Percentiles rank a stretch among this genome's conserved stretches.
Evolutionary conservation across 2,113 vertebrate species (phyloP).

Genomic region (Galbula dea): DNA sequence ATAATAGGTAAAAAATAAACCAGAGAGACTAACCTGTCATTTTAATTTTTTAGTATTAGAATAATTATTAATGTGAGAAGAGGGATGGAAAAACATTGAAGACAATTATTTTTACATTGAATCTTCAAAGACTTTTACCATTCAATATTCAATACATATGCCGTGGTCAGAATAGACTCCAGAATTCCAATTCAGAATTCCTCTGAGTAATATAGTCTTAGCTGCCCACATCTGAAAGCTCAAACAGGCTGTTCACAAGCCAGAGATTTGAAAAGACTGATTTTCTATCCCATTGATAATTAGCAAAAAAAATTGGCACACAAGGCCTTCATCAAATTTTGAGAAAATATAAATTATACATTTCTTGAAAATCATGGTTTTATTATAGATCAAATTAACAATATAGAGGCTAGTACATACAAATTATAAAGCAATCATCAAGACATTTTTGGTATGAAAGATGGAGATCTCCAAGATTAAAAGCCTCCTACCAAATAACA

Average conservation of each 20-base stretch:
- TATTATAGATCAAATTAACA: background rate
- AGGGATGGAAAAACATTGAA: background rate
- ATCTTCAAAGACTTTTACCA: background rate
- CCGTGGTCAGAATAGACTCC: background rate
- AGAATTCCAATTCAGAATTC: background rate
- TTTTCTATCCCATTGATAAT: background rate
- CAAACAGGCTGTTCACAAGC: background rate
- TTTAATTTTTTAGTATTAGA: background rate
- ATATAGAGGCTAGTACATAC: background rate
- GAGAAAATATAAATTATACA: background rate
- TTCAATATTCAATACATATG: background rate
- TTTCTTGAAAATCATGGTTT: background rate
- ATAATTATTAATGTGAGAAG: slow-evolving; percentile 2
- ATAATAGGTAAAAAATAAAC: background rate
- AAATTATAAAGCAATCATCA: background rate
- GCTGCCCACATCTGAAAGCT: background rate
- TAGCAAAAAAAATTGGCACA: background rate
- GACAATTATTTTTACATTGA: background rate
- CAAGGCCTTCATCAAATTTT: background rate
- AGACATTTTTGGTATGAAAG: background rate
- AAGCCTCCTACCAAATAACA: background rate
- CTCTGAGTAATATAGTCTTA: background rate
- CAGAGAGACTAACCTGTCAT: background rate
- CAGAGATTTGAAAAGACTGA: background rate
- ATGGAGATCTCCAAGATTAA: background rate